Percentiles rank a stretch among this genome's conserved stretches.
Evolutionary conservation across 2,888 invertebrate genomes (phyloP).

Genomic region (Arge pagana): DNA sequence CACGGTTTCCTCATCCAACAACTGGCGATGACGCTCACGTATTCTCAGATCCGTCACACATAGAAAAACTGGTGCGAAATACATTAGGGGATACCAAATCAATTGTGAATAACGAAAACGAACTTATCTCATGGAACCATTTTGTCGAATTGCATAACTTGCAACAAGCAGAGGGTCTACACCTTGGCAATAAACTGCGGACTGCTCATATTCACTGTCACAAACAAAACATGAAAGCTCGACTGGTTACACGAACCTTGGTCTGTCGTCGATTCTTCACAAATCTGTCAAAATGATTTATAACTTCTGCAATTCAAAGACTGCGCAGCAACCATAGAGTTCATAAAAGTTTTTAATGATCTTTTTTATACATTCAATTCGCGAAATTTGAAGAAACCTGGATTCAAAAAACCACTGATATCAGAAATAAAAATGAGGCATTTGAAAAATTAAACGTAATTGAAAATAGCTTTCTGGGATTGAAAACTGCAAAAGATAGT

Average conservation of each 20-base stretch:
- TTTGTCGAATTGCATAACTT: not conserved
- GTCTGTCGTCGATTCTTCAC: constrained; percentile 1
- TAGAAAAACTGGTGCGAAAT: not conserved
- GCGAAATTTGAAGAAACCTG: not conserved
- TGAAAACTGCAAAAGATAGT: constrained; percentile 1
- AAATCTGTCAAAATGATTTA: constrained; percentile 2
- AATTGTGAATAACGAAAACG: not conserved
- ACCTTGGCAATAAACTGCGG: not conserved
- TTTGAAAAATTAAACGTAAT: not conserved
- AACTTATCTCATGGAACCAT: not conserved
- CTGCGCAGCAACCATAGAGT: not conserved
- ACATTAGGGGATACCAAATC: not conserved
- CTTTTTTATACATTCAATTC: not conserved
- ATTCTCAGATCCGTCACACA: constrained; percentile 5
- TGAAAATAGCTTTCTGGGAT: not conserved
- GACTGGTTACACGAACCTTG: not conserved
- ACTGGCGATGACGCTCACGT: not conserved
- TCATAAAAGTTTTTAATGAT: not conserved
- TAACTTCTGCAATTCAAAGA: not conserved
- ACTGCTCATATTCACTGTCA: not conserved
- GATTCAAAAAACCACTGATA: not conserved
- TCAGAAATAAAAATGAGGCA: not conserved
- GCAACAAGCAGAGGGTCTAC: not conserved
- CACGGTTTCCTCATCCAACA: constrained; percentile 5
- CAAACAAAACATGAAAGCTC: not conserved